Base-by-base conservation (phyloP, 2,888 invertebrate genomes). In the Hymenopus coronatus region DNA sequence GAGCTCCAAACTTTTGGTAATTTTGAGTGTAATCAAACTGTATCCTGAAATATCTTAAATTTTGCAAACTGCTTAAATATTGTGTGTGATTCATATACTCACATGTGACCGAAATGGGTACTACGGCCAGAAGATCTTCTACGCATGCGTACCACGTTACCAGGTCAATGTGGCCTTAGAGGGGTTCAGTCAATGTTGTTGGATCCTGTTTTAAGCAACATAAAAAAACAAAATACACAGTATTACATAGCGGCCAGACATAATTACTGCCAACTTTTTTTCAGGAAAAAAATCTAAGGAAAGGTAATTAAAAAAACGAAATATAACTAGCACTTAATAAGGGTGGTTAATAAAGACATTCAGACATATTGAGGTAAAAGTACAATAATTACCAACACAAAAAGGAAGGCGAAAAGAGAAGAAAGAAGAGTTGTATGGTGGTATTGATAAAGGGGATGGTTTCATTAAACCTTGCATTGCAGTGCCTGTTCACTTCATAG, bases 41-140 rank as follows among this genome's bases (percentile, higher is more conserved):
- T 91, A 91, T 91, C 90, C 90, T 90, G 91, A 84, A 82, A 87
- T 84, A 88, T 85, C 84, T 88, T 87, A 70, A 46, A 84, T 88
- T 88, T 84, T 89, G 89, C 81, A 84, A 90, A 89, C 28, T 46
- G 20, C 25, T 88, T 54, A 70, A 83, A 54, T 88, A 70, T 27
- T 54, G 83, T 83, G 84, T 70, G 84, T 30, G 46, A n/a, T 83
- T 20, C 28, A n/a, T 46, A 95, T 96, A 97, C 97, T 97, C 96
- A 97, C 97, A 96, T 97, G 97, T 97, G 97, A 96, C 96, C 96
- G 95, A 96, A 96, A 96, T 96, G 97, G 96, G 96, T 96, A 96
- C 96, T 96, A 96, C 96, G 96, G 96, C 96, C 96, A 96, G 96
- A 96, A 96, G 96, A 95, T 95, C 94, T 94, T 94, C 28, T 82